Percentiles rank a stretch among this genome's conserved stretches.
Conservation (phyloP, 2,888 invertebrate species). For the Lissonota sp. region DNA sequence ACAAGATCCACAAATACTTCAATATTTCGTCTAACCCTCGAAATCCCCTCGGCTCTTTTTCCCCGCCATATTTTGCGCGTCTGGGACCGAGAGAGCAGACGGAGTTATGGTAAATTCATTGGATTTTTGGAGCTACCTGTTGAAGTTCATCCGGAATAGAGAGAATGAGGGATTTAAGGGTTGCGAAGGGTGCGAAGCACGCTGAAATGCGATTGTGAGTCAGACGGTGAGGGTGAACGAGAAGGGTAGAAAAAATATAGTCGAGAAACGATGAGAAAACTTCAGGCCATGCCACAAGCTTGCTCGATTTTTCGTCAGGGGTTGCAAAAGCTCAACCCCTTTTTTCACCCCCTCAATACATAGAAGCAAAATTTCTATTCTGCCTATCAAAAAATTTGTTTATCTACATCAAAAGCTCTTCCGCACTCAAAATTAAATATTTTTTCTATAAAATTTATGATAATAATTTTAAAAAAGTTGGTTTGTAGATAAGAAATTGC, state of each 20-base stretch:
- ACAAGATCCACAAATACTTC: slow-evolving; percentile 29
- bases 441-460: not conserved
- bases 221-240: not conserved
- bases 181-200: not conserved
- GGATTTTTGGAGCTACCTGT: slow-evolving; percentile 60
- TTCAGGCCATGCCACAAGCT: not conserved
- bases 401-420: no score
- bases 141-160: slow-evolving; percentile 38
- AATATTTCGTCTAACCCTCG: slow-evolving; percentile 54
- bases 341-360: no score
- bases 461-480: not conserved
- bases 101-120: slow-evolving; percentile 59
- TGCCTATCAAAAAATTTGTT: no score
- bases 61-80: slow-evolving; percentile 43
- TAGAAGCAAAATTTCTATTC: no score
- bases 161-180: not conserved
- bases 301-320: not conserved
- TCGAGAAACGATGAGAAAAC: not conserved
- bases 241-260: slow-evolving; percentile 1
- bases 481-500: not conserved
- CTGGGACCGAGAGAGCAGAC: slow-evolving; percentile 18
- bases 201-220: not conserved
- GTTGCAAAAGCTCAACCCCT: no score
- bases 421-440: no score
- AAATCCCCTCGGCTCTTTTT: slow-evolving; percentile 33